Evolutionary conservation across 2,113 vertebrate genomes (phyloP), one percentile per base, ranked within the genome.

Genomic region (Nibea coibor): DNA sequence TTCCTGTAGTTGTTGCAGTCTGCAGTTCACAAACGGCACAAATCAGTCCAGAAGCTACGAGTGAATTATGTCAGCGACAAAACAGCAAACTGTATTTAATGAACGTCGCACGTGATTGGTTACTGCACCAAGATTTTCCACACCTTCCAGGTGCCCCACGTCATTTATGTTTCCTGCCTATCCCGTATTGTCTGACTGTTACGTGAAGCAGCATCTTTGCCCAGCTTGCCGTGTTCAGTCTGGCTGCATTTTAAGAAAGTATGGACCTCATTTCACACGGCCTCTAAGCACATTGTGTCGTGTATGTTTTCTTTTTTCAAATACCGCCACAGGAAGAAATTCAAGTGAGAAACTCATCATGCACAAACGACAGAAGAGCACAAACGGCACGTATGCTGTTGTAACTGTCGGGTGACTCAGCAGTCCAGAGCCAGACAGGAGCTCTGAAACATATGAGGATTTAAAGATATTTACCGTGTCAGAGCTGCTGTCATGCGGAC

Each of bases 391-490:
- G 62, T 65, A 57, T 4, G 31, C 17, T 35, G 66, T 6, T 64
- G 63, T 53, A 51, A 64, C 6, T 19, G 45, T 64, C 15, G 57
- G 11, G 51, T 39, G 6, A 72, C 58, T 75, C 53, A 79, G 67
- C 70, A 83, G 45, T 47, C 48, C 17, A 66, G 10, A 63, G 48
- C 9, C 7, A 31, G 35, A 28, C 47, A 53, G 28, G 17, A 47
- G 35, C 54, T 72, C 61, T 68, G 31, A 69, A 35, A 53, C 6
- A 35, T 16, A 77, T 8, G 26, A 73, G 19, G 15, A 20, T 58
- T 73, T 62, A 26, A 4, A 73, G 17, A 61, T 64, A 75, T 87
- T 68, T 42, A 75, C 9, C 45, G 57, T 67, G 24, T 81, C 35
- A 42, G 57, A 74, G 58, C 39, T 78, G 54, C 65, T 75, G 39